phyloP scores from a whole-genome alignment of 2,797 vertebrate species.

The Xyrichtys novacula region DNA sequence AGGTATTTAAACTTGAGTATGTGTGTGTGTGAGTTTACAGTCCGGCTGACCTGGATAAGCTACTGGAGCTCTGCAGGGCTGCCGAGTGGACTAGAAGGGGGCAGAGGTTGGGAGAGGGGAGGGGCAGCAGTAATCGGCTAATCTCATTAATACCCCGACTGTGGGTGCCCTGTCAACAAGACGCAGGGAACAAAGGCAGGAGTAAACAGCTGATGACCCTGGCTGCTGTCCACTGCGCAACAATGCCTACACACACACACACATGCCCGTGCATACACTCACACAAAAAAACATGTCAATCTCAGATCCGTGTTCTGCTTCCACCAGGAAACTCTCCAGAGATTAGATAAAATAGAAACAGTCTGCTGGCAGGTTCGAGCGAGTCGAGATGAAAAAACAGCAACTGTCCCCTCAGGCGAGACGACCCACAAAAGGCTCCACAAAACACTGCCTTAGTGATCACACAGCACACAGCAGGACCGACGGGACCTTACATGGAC shows the following conservation, averaged over 20 bases:
- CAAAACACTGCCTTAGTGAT: conserved; percentile 31
- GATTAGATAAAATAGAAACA: conserved; percentile 32
- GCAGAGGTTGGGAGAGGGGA: conserved; percentile 55
- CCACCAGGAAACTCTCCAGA: conserved; percentile 29
- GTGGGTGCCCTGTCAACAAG: conserved; percentile 73
- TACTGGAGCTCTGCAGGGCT: conserved; percentile 41
- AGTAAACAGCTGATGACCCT: conserved; percentile 79
- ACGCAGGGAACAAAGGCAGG: conserved; percentile 72
- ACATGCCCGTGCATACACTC: neutral
- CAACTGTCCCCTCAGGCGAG: conserved; percentile 50
- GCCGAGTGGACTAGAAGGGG: conserved; percentile 48
- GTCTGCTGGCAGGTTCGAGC: conserved; percentile 1
- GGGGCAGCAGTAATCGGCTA: conserved; percentile 81
- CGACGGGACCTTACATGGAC: conserved; percentile 38
- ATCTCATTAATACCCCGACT: conserved; percentile 82
- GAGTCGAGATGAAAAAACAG: conserved; percentile 18
- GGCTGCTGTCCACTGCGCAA: conserved; percentile 45
- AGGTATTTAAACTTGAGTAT: conserved; percentile 30
- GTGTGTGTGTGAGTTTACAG: conserved; percentile 28
- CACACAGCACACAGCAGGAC: conserved; percentile 51
- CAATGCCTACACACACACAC: conserved; percentile 4
- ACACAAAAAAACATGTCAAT: neutral
- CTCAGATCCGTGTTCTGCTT: conserved; percentile 11
- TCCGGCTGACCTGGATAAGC: conserved; percentile 61
- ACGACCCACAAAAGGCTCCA: conserved; percentile 53